Evolutionary conservation across 2,113 vertebrate genomes (phyloP).

Genomic region (Nothocercus nigrocapillus): DNA sequence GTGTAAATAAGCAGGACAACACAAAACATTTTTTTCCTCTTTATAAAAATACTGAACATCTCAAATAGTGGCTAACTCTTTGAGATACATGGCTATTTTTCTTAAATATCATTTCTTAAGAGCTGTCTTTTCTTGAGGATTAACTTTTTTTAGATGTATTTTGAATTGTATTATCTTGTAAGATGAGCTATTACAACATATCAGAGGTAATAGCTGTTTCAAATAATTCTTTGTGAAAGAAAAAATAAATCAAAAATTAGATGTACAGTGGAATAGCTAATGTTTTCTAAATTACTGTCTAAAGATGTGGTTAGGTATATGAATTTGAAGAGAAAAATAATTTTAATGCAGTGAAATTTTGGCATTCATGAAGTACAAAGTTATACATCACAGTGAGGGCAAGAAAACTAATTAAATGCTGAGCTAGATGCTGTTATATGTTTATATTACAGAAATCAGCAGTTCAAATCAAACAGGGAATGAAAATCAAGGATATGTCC

Average conservation of each 20-base stretch:
- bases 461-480: background rate
- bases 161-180: background rate
- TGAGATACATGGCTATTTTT: background rate
- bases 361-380: background rate
- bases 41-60: background rate
- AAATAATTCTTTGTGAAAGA: background rate
- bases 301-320: background rate
- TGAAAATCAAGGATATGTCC: background rate
- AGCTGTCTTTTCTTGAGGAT: background rate
- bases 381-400: background rate
- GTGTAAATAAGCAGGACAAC: rapidly evolving
- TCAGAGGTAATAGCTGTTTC: background rate
- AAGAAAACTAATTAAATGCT: background rate
- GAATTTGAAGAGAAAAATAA: background rate
- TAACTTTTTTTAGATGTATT: background rate
- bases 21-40: background rate
- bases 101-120: background rate
- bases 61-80: background rate
- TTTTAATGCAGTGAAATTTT: background rate
- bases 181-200: background rate
- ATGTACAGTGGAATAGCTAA: background rate
- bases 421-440: background rate
- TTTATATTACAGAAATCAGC: background rate
- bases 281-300: background rate
- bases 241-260: background rate